A percentile compares a stretch with the other conserved stretches of the same genome.
These are phyloP conservation scores for Alouatta palliata DNA, from an alignment of 2,113 vertebrate genomes.

Conservation along the genomic window DNA sequence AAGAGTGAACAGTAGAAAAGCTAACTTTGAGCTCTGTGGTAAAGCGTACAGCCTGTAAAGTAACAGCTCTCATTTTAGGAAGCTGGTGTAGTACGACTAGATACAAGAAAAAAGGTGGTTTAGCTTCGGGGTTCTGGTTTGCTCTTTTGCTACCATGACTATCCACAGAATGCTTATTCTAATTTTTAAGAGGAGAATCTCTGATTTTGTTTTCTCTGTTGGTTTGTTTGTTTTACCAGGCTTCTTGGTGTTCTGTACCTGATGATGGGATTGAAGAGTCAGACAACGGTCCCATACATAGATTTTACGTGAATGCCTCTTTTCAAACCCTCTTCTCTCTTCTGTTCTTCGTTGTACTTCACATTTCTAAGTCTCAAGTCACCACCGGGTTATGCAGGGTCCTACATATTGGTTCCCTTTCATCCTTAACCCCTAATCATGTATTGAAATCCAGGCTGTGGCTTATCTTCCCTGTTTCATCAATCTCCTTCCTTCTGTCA, in stretches of 20 bases:
- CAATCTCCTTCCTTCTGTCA: no score
- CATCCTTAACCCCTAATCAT: not conserved
- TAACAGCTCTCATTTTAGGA: not conserved
- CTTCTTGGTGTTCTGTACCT: not conserved
- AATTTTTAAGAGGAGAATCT: not conserved
- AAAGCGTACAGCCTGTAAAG: accelerated
- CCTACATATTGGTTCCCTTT: not conserved
- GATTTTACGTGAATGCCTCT: not conserved
- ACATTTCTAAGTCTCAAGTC: not conserved
- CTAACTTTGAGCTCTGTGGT: not conserved
- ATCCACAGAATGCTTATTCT: not conserved
- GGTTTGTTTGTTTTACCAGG: not conserved
- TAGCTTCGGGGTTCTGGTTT: not conserved
- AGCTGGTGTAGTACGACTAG: not conserved
- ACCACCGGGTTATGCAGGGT: not conserved
- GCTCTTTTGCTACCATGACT: not conserved
- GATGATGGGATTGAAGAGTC: not conserved
- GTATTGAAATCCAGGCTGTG: not conserved
- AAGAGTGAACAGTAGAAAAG: not conserved
- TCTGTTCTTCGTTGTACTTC: no score
- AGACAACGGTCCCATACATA: not conserved
- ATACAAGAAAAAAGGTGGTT: no score
- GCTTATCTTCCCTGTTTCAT: not conserved
- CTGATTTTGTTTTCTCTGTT: not conserved
- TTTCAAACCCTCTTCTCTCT: not conserved